Base-by-base conservation (phyloP, 2,888 invertebrate genomes). In the Amphipyra tragopoginis region DNA sequence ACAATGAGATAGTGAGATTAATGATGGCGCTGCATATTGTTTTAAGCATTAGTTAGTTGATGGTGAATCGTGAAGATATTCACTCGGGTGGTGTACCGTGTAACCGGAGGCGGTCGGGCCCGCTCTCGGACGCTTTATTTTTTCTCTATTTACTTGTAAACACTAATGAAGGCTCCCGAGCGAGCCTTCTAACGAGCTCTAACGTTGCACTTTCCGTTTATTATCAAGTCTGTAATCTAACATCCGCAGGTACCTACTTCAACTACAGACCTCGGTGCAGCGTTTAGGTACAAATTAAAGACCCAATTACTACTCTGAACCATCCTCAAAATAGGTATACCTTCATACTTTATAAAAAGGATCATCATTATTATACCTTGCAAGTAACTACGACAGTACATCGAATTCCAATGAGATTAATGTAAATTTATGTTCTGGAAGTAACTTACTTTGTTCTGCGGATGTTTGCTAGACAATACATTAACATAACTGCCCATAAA, bases 1-100 rank as follows among this genome's bases (percentile, higher is more conserved):
- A 91, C 90, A 90, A 86, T 87, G 90, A 93, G 93, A 93, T 94
- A 94, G 93, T 92, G 87, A 91, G 92, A 93, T 92, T 91, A 90
- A 93, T 92, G 86, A 84, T 77, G 80, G 82, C 79, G 74, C 82
- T 83, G 80, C 80, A 83, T 83, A 88, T 88, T 91, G 90, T 90
- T 92, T 88, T 86, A 88, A 86, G 86, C 87, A 88, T 88, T 90
- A 89, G 84, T 75, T 69, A 69, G 73, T 78, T 52, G 54, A 36
- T 61, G 67, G 51, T 34, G 44, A 60, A 39, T 57, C 39, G 57
- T 62, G 61, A 48, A 62, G 55, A 52, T 61, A 63, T 42, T 48
- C 47, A 15, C 58, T 40, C 39, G 53, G 49, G 42, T 54, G 56
- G 45, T 55, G 62, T 48, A 64, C 68, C 66, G 70, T 60, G 68